Evolutionary conservation across 2,888 invertebrate genomes (phyloP), one percentile per base, ranked within the genome.

Genomic region (Caenorhabditis uteleia): DNA sequence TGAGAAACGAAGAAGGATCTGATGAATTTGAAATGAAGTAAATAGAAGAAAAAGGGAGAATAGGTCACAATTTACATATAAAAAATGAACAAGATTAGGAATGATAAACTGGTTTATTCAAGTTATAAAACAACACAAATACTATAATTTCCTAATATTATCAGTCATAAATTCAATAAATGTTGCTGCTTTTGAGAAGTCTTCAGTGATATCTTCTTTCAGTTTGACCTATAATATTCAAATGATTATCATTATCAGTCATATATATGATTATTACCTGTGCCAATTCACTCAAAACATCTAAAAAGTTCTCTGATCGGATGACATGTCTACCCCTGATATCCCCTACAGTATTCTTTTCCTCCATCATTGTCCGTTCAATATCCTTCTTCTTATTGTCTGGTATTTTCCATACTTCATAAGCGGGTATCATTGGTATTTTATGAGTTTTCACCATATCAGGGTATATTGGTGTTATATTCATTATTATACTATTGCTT

Each of bases 241-340:
- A 45, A 14, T 20, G 31, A 49, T 21, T n/a, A 20, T 8, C 5
- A 46, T 3, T 25, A n/a, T 21, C 38, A 25, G 14, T 3, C 36
- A 21, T 34, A 1, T 10, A n/a, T 10, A 39, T 47, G 23, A 36
- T 25, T 23, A 18, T 25, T 3, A 62, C 62, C 39, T 64, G 64
- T 8, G 70, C 67, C 39, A 70, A 49, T 36, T 70, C 67, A 12
- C 54, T 59, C n/a, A 70, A 45, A 36, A 70, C 60, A 27, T 70
- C 70, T 23, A 70, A 26, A 34, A 70, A 70, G 36, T 58, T 57
- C 26, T 67, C 66, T 1, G 70, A 70, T 21, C 64, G 48, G 16
- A 70, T 70, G 12, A 64, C 51, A 36, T 67, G 67, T 34, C 55
- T 25, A 25, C 62, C 57, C 7, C 53, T 18, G 8, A 62, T 42